A percentile compares a stretch with the other conserved stretches of the same genome.
Conservation (phyloP, 2,113 vertebrate genomes). For the Puffinus mauretanicus region DNA sequence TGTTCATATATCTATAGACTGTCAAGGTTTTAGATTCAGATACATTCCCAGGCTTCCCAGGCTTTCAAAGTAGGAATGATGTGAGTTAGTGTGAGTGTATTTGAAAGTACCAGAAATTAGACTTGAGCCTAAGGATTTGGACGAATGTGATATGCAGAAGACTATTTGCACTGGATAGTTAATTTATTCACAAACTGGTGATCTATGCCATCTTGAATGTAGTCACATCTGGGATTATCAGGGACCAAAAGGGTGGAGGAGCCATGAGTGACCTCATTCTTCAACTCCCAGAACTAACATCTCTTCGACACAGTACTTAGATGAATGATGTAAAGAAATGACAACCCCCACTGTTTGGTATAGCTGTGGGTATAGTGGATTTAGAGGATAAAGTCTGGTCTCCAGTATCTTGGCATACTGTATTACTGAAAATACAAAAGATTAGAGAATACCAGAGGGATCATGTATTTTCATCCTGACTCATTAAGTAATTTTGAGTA, state of each 20-base stretch:
- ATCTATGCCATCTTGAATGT: neutral
- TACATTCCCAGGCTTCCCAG: neutral
- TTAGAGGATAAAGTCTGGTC: neutral
- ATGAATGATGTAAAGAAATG: neutral
- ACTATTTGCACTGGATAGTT: neutral
- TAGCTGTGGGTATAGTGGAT: neutral
- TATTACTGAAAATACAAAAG: neutral
- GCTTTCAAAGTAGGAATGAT: neutral
- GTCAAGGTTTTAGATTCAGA: neutral
- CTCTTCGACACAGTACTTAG: neutral
- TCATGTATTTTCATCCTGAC: neutral
- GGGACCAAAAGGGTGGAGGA: neutral
- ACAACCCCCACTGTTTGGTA: neutral
- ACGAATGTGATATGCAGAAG: neutral
- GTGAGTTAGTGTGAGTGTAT: neutral
- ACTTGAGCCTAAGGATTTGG: neutral
- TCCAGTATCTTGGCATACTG: neutral
- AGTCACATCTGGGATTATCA: neutral
- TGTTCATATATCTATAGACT: neutral
- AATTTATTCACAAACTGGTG: neutral
- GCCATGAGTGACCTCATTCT: neutral
- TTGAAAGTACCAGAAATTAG: neutral
- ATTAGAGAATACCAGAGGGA: slow-evolving; percentile 2
- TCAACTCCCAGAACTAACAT: neutral
- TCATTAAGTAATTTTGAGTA: neutral